A percentile compares a stretch with the other conserved stretches of the same genome.
Conservation (phyloP, 2,888 invertebrate genomes). For the Acronicta alni region DNA sequence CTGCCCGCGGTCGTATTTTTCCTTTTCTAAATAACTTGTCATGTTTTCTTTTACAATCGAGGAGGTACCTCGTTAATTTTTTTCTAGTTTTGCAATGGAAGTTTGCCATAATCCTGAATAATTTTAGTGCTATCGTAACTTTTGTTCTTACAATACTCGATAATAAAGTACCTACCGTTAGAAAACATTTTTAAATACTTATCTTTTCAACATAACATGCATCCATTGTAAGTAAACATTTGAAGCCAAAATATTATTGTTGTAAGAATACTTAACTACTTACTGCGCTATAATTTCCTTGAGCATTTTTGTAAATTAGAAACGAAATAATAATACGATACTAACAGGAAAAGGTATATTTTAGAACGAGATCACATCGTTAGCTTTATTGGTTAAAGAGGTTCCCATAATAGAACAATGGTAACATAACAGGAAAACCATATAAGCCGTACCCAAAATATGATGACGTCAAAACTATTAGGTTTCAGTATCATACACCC, state of each 20-base stretch:
- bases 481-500: constrained; percentile 10
- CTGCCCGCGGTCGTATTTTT: no score
- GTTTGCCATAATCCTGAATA: no score
- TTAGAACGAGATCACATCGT: constrained; percentile 13
- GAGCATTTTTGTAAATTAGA: no score
- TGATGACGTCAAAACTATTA: constrained; percentile 26
- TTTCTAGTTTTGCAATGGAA: neutral
- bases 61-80: neutral
- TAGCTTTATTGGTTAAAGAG: constrained; percentile 19
- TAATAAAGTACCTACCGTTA: constrained; percentile 8
- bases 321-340: constrained; percentile 2
- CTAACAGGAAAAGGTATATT: constrained; percentile 12
- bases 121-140: neutral
- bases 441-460: constrained; percentile 22
- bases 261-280: no score
- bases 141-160: constrained; percentile 8
- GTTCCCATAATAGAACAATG: constrained; percentile 14
- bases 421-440: constrained; percentile 35
- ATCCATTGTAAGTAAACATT: constrained; percentile 14
- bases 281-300: no score
- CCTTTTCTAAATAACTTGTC: no score
- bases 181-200: constrained; percentile 24
- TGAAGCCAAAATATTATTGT: constrained; percentile 15
- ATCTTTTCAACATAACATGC: constrained; percentile 21
- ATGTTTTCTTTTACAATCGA: constrained; percentile 15